Percentiles rank a stretch among this genome's conserved stretches.
Conservation (phyloP, 2,113 vertebrate species). For the Syrrhaptes paradoxus region DNA sequence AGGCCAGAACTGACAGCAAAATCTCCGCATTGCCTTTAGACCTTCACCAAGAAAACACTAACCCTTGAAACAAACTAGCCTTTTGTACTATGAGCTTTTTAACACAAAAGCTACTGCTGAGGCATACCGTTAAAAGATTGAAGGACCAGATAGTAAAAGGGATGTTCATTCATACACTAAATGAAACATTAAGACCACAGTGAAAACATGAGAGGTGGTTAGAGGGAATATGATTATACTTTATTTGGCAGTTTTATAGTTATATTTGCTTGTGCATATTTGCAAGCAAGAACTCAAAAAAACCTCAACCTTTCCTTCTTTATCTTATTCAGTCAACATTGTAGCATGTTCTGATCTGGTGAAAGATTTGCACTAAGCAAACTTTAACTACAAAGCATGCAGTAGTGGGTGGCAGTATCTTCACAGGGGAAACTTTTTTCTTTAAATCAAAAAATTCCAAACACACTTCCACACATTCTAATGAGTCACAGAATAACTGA, state of each 20-base stretch:
- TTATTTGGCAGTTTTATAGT: not conserved
- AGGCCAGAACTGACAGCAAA: not conserved
- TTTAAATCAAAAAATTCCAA: not conserved
- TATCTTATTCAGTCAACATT: not conserved
- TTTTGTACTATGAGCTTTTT: not conserved
- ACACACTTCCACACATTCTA: not conserved
- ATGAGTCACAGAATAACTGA: not conserved
- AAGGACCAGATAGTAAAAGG: not conserved
- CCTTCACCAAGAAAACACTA: not conserved
- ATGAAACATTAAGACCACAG: not conserved
- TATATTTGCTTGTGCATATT: not conserved
- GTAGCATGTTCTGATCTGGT: not conserved
- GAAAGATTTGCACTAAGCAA: slow-evolving; percentile 10
- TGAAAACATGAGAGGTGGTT: not conserved
- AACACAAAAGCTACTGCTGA: not conserved
- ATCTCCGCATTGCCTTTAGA: not conserved
- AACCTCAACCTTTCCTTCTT: not conserved
- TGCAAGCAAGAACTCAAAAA: not conserved
- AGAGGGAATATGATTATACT: not conserved
- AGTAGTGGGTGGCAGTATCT: not conserved
- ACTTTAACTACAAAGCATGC: not conserved
- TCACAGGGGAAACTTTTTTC: not conserved
- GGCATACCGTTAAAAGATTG: not conserved
- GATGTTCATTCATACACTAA: not conserved
- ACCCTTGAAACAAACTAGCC: not conserved